Conservation (phyloP, 2,113 vertebrate species). For the Etheostoma cragini region DNA sequence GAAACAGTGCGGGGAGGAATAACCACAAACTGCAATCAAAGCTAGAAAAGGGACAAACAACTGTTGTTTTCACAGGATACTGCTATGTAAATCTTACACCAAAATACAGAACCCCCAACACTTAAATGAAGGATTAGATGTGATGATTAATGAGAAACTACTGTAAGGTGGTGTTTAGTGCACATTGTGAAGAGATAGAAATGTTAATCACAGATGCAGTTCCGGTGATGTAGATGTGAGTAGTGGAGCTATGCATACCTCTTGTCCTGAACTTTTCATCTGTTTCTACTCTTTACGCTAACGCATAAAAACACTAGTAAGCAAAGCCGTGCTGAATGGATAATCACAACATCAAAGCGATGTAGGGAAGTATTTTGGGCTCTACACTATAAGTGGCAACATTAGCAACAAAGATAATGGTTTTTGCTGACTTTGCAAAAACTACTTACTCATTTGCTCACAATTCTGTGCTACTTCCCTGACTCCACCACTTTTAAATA, state of each 20-base stretch:
- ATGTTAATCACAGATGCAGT: too few relatives aligned
- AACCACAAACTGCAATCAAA: conserved; percentile 5
- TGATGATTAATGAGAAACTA: background rate
- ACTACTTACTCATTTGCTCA: too few relatives aligned
- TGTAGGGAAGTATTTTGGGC: background rate
- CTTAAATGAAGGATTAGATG: background rate
- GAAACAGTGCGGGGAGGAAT: background rate
- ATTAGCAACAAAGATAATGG: background rate
- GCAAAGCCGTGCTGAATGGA: too few relatives aligned
- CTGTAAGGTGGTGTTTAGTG: background rate
- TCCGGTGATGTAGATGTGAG: too few relatives aligned
- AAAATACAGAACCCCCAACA: background rate
- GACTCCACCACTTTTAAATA: too few relatives aligned
- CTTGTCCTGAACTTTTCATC: too few relatives aligned
- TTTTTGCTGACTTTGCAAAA: background rate
- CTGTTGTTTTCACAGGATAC: background rate
- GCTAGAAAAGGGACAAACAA: background rate
- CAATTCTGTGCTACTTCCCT: background rate
- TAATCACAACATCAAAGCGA: too few relatives aligned
- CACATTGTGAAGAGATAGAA: background rate
- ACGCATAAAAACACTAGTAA: too few relatives aligned
- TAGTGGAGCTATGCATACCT: too few relatives aligned
- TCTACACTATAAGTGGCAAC: background rate
- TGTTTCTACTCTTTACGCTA: too few relatives aligned
- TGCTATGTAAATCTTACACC: background rate